Conservation (phyloP, 92 coral and sea anemone genomes). For the Chrysogorgia sp. region DNA sequence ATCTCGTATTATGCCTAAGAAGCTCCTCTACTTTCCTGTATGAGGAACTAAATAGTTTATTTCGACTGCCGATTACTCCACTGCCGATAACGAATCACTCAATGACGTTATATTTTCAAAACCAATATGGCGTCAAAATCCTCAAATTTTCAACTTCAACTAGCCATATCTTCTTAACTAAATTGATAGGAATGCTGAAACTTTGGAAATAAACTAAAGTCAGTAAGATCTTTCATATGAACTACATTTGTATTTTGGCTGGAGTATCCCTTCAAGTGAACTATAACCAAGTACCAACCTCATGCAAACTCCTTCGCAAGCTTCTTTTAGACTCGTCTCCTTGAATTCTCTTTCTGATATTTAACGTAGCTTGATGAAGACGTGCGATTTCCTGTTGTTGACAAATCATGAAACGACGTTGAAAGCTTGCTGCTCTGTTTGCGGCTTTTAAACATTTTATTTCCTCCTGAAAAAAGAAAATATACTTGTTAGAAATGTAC, state of each 20-base stretch:
- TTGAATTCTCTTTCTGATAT: constrained; percentile 75
- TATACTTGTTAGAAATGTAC: neutral
- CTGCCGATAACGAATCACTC: too few species aligned
- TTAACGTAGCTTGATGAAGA: constrained; percentile 77
- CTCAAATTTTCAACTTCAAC: too few species aligned
- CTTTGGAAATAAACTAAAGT: neutral
- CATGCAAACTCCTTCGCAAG: constrained; percentile 24
- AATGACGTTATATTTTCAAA: too few species aligned
- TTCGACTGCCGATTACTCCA: too few species aligned
- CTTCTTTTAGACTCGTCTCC: constrained; percentile 48
- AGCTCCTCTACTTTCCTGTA: too few species aligned
- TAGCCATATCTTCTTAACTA: too few species aligned
- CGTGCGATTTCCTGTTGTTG: constrained; percentile 94
- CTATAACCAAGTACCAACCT: constrained; percentile 9
- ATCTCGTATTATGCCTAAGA: neutral
- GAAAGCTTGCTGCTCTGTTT: constrained; percentile 91
- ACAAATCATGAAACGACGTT: constrained; percentile 81
- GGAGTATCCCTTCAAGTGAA: neutral
- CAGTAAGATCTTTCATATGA: too few species aligned
- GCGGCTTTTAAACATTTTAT: constrained; percentile 93
- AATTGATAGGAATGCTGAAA: too few species aligned
- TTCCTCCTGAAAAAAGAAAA: constrained; percentile 74
- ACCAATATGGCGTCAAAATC: too few species aligned
- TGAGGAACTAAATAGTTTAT: too few species aligned
- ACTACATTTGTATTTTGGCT: neutral